Base-by-base conservation (phyloP, 2,113 vertebrate species). In the Paratilapia polleni region DNA sequence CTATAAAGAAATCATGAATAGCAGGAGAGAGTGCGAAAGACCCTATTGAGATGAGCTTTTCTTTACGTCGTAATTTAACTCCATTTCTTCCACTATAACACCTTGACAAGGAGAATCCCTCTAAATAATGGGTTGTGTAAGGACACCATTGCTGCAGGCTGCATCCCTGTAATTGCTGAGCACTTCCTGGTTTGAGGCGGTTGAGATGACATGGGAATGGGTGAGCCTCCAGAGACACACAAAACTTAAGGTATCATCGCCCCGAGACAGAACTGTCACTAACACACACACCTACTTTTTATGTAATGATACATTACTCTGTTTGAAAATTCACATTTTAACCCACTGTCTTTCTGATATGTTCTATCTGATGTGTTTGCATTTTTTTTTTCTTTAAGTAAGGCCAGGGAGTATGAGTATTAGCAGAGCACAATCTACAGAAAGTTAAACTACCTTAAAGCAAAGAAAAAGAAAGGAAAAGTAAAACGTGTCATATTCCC, bases 1-100 rank as follows among this genome's bases (percentile, higher is more conserved):
- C 89, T 92, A 81, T 94, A 93, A 92, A 91, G 90, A 91, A 90
- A 93, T 85, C 62, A 80, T 93, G 91, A 95, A 93, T 88, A 84
- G 94, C 22, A 59, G 79, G 82, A 66, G 74, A 83, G 81, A 89
- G 84, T 1, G 2, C 26, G 4, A 88, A 82, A 87, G 88, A 90
- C 86, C 86, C 89, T 88, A 90, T 87, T 91, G 90, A 92, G 84
- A 78, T 77, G 2, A 83, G 77, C 81, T 86, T 90, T 91, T 93
- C 91, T 95, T 93, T 93, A 85, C 87, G 83, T 82, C 41, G 94
- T 93, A 95, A 95, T 85, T 91, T 81, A 94, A 95, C 92, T 92
- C 93, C 89, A 76, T 88, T 63, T 81, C 91, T 84, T 88, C 85
- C 89, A 77, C 85, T 70, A 77, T 85, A 87, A 94, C 90, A 90